Evolutionary conservation across 1,140 invertebrate genomes (phyloP).

Genomic region (Panagrolaimus sp.): DNA sequence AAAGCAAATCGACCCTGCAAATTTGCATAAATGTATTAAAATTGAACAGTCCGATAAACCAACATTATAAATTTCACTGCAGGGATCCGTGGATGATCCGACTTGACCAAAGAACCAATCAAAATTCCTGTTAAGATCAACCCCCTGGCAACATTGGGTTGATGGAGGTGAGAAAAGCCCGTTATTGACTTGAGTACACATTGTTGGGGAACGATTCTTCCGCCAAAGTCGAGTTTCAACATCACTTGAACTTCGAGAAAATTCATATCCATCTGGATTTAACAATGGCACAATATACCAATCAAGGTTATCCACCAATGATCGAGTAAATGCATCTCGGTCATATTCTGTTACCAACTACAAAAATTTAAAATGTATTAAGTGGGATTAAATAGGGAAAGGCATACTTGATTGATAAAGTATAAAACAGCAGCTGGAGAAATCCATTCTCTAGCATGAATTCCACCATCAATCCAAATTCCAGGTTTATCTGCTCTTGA

Average conservation of each 20-base stretch:
- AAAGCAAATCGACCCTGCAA: slow-evolving; percentile 52
- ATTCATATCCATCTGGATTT: slow-evolving; percentile 57
- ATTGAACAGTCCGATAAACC: not conserved
- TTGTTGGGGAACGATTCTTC: slow-evolving; percentile 56
- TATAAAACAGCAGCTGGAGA: slow-evolving; percentile 61
- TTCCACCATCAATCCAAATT: slow-evolving; percentile 59
- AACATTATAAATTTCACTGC: slow-evolving; percentile 58
- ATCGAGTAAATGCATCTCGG: slow-evolving; percentile 43
- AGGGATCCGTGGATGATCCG: slow-evolving; percentile 57
- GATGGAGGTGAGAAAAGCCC: slow-evolving; percentile 51
- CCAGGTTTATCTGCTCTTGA: slow-evolving; percentile 46
- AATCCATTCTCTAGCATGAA: slow-evolving; percentile 63
- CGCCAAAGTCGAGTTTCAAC: slow-evolving; percentile 56
- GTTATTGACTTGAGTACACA: slow-evolving; percentile 49
- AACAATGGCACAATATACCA: slow-evolving; percentile 58
- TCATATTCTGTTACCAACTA: slow-evolving; percentile 56
- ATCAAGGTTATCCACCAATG: slow-evolving; percentile 54
- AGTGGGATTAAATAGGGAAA: not conserved
- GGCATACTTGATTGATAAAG: slow-evolving; percentile 58
- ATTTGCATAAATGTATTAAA: not conserved
- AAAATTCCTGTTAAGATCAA: slow-evolving; percentile 52
- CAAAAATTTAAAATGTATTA: slow-evolving; percentile 13
- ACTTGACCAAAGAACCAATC: slow-evolving; percentile 59
- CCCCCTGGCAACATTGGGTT: slow-evolving; percentile 55
- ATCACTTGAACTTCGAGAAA: slow-evolving; percentile 39